Conservation (phyloP, 2,888 invertebrate species). For the Emmelina monodactyla region DNA sequence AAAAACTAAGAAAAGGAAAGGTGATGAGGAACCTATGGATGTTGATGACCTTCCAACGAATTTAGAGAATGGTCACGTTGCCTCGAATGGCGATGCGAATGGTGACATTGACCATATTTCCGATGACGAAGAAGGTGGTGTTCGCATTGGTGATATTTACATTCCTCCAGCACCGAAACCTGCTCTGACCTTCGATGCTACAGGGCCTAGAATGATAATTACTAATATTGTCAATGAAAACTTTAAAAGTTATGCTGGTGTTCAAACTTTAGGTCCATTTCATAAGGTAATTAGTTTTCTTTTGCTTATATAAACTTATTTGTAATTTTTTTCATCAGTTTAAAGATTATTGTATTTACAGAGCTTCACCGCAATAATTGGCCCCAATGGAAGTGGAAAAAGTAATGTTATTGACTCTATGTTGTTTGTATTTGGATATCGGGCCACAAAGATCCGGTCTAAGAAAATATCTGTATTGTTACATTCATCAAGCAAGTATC, state of each 20-base stretch:
- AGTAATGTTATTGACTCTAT: conserved; percentile 99
- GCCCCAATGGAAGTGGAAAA: conserved; percentile 99
- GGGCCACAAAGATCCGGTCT: conserved; percentile 93
- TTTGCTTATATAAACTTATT: background rate
- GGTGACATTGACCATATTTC: conserved; percentile 50
- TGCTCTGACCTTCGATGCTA: conserved; percentile 73
- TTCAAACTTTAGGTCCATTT: conserved; percentile 88
- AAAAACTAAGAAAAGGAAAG: conserved; percentile 31
- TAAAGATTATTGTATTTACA: conserved; percentile 50
- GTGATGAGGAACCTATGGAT: conserved; percentile 44
- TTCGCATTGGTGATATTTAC: conserved; percentile 81
- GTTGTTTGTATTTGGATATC: conserved; percentile 98
- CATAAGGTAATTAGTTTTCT: conserved; percentile 75
- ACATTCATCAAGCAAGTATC: conserved; percentile 86
- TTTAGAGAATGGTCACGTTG: conserved; percentile 18
- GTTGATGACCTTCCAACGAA: conserved; percentile 30
- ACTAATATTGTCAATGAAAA: conserved; percentile 89
- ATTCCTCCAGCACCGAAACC: conserved; percentile 81
- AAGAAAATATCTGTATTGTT: conserved; percentile 94
- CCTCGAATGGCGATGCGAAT: conserved; percentile 20
- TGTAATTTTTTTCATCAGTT: conserved; percentile 2
- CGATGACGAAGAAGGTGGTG: conserved; percentile 74
- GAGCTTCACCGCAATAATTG: conserved; percentile 96
- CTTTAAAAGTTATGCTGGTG: conserved; percentile 96
- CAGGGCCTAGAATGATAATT: conserved; percentile 88